Conservation (phyloP, 2,888 invertebrate species). For the Nemotelus nigrinus region DNA sequence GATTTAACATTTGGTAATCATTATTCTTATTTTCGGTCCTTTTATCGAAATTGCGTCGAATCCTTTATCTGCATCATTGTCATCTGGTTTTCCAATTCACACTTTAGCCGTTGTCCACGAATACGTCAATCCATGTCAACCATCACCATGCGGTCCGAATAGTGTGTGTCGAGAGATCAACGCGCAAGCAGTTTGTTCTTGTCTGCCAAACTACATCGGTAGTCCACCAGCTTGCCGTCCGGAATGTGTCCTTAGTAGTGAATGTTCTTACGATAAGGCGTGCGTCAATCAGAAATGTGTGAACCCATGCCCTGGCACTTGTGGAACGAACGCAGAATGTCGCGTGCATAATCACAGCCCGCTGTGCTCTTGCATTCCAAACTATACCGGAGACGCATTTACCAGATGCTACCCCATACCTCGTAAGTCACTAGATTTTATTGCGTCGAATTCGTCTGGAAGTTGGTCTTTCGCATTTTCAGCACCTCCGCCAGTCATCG, state of each 20-base stretch:
- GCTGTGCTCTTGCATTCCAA: slow-evolving; percentile 73
- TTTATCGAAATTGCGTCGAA: not conserved
- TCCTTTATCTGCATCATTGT: not conserved
- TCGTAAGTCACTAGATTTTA: slow-evolving; percentile 65
- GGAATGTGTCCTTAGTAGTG: slow-evolving; percentile 73
- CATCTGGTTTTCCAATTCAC: not conserved
- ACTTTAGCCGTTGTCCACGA: slow-evolving; percentile 55
- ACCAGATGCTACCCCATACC: slow-evolving; percentile 67
- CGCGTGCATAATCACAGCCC: slow-evolving; percentile 77
- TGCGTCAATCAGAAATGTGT: slow-evolving; percentile 75
- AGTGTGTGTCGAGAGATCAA: slow-evolving; percentile 78
- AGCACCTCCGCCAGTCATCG: slow-evolving; percentile 53
- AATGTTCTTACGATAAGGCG: slow-evolving; percentile 73
- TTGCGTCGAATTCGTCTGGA: slow-evolving; percentile 57
- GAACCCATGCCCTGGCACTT: slow-evolving; percentile 76
- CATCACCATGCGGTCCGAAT: slow-evolving; percentile 81
- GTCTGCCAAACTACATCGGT: slow-evolving; percentile 73
- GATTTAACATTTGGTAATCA: not conserved
- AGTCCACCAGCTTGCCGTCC: slow-evolving; percentile 79
- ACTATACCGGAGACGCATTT: slow-evolving; percentile 79
- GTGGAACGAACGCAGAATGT: slow-evolving; percentile 75
- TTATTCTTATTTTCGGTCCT: not conserved
- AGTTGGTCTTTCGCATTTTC: not conserved
- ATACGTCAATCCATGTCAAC: slow-evolving; percentile 63
- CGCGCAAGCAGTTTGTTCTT: slow-evolving; percentile 75